Evolutionary conservation across 1,140 invertebrate species (phyloP).

Genomic region (Agrypnia vestita): DNA sequence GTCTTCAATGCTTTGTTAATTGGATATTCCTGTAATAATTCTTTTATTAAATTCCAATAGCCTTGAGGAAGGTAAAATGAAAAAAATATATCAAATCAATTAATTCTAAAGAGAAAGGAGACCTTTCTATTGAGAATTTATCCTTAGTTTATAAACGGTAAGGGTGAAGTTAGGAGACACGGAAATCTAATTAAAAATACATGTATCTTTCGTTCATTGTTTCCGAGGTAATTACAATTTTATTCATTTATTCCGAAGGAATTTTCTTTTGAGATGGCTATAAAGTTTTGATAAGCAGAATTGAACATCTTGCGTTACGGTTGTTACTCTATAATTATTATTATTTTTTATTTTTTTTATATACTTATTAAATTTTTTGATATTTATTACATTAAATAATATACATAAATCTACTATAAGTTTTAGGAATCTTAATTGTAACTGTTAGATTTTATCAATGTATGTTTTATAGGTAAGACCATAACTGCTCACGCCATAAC

Average conservation of each 20-base stretch:
- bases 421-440: too few relatives aligned
- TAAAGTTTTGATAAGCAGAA: background rate
- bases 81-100: slow-evolving; percentile 1
- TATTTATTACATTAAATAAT: too few relatives aligned
- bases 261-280: background rate
- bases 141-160: background rate
- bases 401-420: too few relatives aligned
- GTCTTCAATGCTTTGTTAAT: background rate
- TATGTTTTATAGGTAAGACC: too few relatives aligned
- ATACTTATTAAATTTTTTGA: too few relatives aligned
- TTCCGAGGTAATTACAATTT: background rate
- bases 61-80: background rate
- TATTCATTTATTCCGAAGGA: background rate
- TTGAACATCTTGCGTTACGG: too few relatives aligned
- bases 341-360: too few relatives aligned
- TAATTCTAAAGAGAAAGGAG: background rate
- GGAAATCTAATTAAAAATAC: slow-evolving; percentile 42
- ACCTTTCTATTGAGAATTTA: background rate
- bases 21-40: background rate
- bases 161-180: background rate
- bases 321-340: too few relatives aligned
- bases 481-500: too few relatives aligned
- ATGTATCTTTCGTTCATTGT: background rate
- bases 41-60: background rate
- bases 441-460: too few relatives aligned